A percentile compares a stretch with the other conserved stretches of the same genome.
Conservation (phyloP, 2,888 invertebrate genomes). For the Allacma fusca region DNA sequence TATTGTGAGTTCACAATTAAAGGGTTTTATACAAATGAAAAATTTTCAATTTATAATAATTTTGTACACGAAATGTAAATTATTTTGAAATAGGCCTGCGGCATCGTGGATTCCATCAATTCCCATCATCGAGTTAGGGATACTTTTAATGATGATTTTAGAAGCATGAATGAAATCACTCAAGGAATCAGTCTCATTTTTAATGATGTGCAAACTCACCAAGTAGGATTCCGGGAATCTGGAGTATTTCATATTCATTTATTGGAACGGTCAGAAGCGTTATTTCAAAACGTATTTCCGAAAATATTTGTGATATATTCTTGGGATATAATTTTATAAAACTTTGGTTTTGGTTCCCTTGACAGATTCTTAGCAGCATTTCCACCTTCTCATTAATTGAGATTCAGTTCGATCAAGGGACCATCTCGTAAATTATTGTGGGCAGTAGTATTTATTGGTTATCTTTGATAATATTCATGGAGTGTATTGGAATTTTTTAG, state of each 20-base stretch:
- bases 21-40: neutral
- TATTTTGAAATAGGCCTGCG: neutral
- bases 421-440: no score
- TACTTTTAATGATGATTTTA: neutral
- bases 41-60: no score
- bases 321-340: no score
- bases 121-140: neutral
- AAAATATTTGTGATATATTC: neutral
- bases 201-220: neutral
- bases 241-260: constrained; percentile 7
- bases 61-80: neutral
- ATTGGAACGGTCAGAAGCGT: neutral
- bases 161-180: neutral
- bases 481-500: no score
- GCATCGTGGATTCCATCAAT: neutral
- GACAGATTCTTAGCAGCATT: neutral
- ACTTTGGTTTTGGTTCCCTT: neutral
- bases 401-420: neutral
- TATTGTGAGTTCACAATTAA: neutral
- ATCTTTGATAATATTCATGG: no score
- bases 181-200: constrained; percentile 13
- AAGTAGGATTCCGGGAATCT: neutral
- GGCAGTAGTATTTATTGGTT: no score
- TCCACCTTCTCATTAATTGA: neutral
- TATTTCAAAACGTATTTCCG: neutral